phyloP scores from a whole-genome alignment of 2,797 vertebrate genomes.

The Pteronotus mesoamericanus region DNA sequence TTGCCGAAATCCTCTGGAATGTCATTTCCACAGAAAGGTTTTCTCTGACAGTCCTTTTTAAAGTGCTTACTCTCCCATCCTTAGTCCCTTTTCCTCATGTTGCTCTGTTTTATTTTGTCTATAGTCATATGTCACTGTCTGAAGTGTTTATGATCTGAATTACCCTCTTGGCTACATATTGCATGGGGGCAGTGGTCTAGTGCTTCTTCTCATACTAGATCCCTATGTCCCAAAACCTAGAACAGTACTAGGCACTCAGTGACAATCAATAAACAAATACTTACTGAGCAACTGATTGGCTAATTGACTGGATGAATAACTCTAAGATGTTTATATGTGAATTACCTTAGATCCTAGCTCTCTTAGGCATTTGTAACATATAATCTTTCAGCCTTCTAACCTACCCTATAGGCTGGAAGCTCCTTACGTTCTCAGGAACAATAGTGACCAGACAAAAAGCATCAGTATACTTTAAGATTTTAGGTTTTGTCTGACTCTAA shows the following conservation, averaged over 20 bases:
- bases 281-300: background rate
- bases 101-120: background rate
- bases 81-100: background rate
- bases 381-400: background rate
- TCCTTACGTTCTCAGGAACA: background rate
- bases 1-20: background rate
- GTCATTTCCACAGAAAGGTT: background rate
- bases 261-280: background rate
- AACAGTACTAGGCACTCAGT: background rate
- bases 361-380: background rate
- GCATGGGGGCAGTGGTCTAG: background rate
- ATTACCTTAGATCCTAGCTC: background rate
- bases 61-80: background rate
- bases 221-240: background rate
- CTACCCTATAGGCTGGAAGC: background rate
- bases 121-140: background rate
- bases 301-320: background rate
- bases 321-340: background rate
- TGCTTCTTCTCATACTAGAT: background rate
- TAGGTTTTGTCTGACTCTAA: slow-evolving; percentile 33
- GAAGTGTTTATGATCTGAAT: background rate
- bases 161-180: background rate
- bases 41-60: background rate
- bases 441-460: background rate
- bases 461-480: background rate